Evolutionary conservation across 1,140 invertebrate genomes (phyloP).

Genomic region (Prorops nasuta): DNA sequence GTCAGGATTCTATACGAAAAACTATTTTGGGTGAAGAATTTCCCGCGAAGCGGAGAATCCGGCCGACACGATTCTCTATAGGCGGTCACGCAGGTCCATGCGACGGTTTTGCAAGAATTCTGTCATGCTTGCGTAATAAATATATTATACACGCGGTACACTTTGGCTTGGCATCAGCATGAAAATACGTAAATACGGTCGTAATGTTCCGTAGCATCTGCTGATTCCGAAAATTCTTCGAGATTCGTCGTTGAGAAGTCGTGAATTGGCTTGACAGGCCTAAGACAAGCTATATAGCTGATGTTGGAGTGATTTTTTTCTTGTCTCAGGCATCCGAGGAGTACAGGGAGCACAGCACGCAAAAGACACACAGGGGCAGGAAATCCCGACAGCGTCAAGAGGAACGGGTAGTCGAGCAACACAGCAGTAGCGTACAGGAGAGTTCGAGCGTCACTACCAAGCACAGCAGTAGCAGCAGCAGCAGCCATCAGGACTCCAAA

Average conservation of each 20-base stretch:
- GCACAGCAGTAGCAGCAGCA: slow-evolving; percentile 38
- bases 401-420: slow-evolving; percentile 43
- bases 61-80: no score
- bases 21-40: no score
- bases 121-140: slow-evolving; percentile 29
- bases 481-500: slow-evolving; percentile 32
- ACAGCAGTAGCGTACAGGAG: slow-evolving; percentile 43
- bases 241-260: neutral
- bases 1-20: no score
- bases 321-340: slow-evolving; percentile 54
- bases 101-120: slow-evolving; percentile 27
- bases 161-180: slow-evolving; percentile 30
- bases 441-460: slow-evolving; percentile 31
- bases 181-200: slow-evolving; percentile 34
- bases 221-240: slow-evolving; percentile 8
- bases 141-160: slow-evolving; percentile 18
- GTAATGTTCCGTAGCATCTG: slow-evolving; percentile 24
- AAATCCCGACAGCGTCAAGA: slow-evolving; percentile 44
- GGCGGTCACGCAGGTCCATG: no score
- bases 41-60: no score
- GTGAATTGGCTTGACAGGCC: no score
- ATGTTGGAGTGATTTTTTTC: no score
- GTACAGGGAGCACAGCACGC: slow-evolving; percentile 46
- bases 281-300: no score
- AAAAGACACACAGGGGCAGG: slow-evolving; percentile 45